Evolutionary conservation across 2,888 invertebrate species (phyloP), one percentile per base, ranked within the genome.

Genomic region (Zaprionus lineosus): DNA sequence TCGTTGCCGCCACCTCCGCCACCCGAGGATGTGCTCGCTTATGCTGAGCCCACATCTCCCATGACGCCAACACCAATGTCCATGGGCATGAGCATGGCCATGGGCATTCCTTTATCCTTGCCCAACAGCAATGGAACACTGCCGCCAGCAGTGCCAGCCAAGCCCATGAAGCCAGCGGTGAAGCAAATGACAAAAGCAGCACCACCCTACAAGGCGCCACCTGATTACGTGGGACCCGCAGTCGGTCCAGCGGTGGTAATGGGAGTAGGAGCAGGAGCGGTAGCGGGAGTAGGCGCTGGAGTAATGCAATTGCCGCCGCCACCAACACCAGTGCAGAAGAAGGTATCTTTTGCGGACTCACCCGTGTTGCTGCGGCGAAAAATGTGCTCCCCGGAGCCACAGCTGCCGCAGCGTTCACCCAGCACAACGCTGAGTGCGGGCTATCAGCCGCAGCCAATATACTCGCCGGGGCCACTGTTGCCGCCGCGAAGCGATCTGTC

Each of bases 401-500:
- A 79, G 24, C 43, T 74, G 24, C 87, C 87, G 2, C 61, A 74
- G 21, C 84, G 84, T 2, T 63, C 75, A 11, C 81, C 87, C 1
- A 84, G 86, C 62, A 82, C 78, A 1, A 56, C 71, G 24, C 55
- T 84, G 1, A 74, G 62, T 24, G 39, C 46, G 2, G 37, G 50
- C 26, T 40, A 31, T 15, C 60, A 47, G 19, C 21, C 62, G n/a
- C 85, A 84, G 16, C 84, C 84, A n/a, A 67, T 74, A 7, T 74
- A 86, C 37, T 56, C 88, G 12, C 81, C 76, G 0, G 88, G 86
- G 0, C 95, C 95, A 0, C 91, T 92, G 65, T 94, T 95, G 15
- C 96, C 96, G 0, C 94, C 94, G 74, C 92, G 96, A 24, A 93
- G 94, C 53, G 95, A 96, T 79, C 92, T 92, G 67, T 95, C 95